Base-by-base conservation (phyloP, 2,797 vertebrate genomes). In the Tadarida brasiliensis region DNA sequence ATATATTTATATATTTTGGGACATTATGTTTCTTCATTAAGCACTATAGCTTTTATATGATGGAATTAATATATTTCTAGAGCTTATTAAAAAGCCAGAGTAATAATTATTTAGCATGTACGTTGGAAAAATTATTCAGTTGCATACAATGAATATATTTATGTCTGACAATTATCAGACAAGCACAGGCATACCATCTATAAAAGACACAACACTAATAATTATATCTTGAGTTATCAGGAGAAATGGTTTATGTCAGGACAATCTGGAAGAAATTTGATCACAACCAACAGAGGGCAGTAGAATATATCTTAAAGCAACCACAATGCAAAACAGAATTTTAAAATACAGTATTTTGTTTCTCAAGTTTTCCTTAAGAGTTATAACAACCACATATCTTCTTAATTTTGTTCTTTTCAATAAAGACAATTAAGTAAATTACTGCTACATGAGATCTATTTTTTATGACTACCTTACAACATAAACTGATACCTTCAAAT, bases 281-380 rank as follows among this genome's bases (percentile, higher is more conserved):
- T 77, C n/a, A 83, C 2, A 86, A 87, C 94, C 96, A 97, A 93
- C n/a, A 96, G 97, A 92, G 95, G 96, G 96, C 96, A 84, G 88
- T 74, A 95, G n/a, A 92, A 92, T 12, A 67, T 22, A 89, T 5
- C 14, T 28, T 83, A 94, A 90, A 94, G 39, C 39, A 85, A 65
- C 19, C 28, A 28, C 2, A 26, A 63, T 1, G 15, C 16, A 86
- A 81, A 65, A 77, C 19, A 56, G 7, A 17, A 70, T 44, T 44
- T 44, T 44, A 44, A 44, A 44, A 51, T 0, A 1, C 33, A 14
- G 33, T 70, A 49, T 47, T 82, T 78, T 54, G 11, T 90, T 73
- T 59, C 28, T 87, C 24, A 92, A 61, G 19, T 74, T 95, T 93
- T 92, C 33, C 77, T 54, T 92, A 67, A 67, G 15, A 85, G 11